Percentiles rank a stretch among this genome's conserved stretches.
These are phyloP conservation scores for Anabacerthia variegaticeps DNA, from an alignment of 2,797 vertebrate genomes.

Conservation along the genomic window DNA sequence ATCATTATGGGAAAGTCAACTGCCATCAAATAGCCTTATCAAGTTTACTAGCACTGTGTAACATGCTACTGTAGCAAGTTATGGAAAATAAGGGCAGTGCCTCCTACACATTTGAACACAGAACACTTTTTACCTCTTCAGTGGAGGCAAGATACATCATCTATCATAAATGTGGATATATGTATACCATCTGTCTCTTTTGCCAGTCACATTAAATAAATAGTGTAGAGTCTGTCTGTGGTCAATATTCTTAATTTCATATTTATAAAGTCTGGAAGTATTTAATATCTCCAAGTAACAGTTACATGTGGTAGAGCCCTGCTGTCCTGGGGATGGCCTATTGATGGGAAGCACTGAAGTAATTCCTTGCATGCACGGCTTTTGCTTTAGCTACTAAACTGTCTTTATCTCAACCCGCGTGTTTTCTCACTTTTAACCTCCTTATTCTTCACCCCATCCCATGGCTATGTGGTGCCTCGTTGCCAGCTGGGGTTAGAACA, in stretches of 20 bases:
- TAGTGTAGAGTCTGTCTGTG: neutral
- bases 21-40: neutral
- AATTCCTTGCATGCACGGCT: neutral
- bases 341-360: neutral
- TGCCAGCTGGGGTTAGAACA: neutral
- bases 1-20: neutral
- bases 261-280: neutral
- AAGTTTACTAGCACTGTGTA: neutral
- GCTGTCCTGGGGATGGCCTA: neutral
- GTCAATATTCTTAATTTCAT: neutral
- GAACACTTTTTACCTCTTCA: neutral
- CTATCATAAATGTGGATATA: neutral
- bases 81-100: neutral
- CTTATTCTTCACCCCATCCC: neutral
- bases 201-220: neutral
- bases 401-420: neutral
- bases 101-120: rapidly evolving
- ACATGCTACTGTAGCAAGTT: rapidly evolving
- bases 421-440: neutral
- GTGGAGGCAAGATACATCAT: neutral
- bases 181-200: neutral
- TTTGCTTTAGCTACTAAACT: neutral
- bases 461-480: neutral
- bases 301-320: neutral
- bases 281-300: neutral